Base-by-base conservation (phyloP, 1,140 invertebrate species). In the Tetramorium simillimum region DNA sequence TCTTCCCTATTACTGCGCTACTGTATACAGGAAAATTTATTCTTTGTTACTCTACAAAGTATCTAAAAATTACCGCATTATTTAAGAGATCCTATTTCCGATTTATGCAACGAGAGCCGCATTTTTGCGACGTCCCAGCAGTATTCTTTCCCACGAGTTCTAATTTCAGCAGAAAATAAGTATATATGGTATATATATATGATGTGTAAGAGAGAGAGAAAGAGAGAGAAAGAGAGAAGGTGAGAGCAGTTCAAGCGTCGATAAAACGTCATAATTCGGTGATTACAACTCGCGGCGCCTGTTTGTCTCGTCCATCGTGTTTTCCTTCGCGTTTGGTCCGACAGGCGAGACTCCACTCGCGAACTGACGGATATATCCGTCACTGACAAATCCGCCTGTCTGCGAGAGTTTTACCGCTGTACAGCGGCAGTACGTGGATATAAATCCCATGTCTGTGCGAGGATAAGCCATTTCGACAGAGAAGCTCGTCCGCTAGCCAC, bases 331-430 rank as follows among this genome's bases (percentile, higher is more conserved):
- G 24, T 58, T 49, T 12, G 28, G n/a, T 62, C 58, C 51, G 72
- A 76, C 33, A 60, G 58, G 28, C 60, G 46, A 85, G 58, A 65
- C 43, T 58, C 46, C 51, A 37, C 62, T 37, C 49, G 18, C 43
- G 63, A 63, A 85, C 67, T 49, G 70, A 72, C 82, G 89, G 92
- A 91, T 93, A 92, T 92, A 88, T 89, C 89, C 87, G 78, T 82
- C 69, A 84, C 87, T 88, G 89, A 91, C 91, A 92, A 93, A 92
- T 93, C 89, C 89, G 86, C 85, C 90, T 92, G 92, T 91, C 88
- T 70, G 72, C 86, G 86, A 90, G 89, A 90, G 89, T 92, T 90
- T 92, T 90, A 92, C 87, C 82, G 67, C 46, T 75, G 82, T 82
- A 87, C 81, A 88, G 70, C 67, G 58, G 75, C 76, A 49, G 40